Conservation (phyloP, 35 echinoderm and acorn worm species). For the Stichopus chloronotus region DNA sequence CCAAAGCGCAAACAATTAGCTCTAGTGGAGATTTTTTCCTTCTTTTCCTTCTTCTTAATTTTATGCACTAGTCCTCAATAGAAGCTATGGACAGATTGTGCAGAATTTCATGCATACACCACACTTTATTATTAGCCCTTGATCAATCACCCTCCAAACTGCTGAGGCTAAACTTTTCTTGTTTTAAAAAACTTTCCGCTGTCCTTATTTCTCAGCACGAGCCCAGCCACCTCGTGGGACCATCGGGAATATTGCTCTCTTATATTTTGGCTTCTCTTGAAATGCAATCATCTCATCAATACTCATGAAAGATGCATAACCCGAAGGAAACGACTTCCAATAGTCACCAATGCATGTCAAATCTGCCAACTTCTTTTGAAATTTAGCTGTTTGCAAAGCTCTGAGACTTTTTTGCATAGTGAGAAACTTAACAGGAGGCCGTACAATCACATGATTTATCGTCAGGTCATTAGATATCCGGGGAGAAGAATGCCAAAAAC, state of each 20-base stretch:
- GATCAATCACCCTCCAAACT: conserved; percentile 5
- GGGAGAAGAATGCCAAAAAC: neutral
- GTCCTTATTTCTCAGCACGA: neutral
- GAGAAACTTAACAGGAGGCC: neutral
- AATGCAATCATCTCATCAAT: conserved; percentile 63
- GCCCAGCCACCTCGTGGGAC: neutral
- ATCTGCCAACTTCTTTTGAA: conserved; percentile 12
- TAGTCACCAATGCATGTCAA: conserved; percentile 27
- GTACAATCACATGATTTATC: conserved; percentile 16
- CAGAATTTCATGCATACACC: conserved; percentile 6
- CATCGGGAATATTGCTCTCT: conserved; percentile 17
- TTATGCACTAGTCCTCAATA: too few relatives aligned
- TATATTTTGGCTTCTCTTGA: conserved; percentile 16
- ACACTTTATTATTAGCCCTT: neutral
- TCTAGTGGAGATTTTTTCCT: too few relatives aligned
- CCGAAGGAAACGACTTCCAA: conserved; percentile 29
- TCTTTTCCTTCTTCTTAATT: too few relatives aligned
- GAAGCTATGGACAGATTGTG: too few relatives aligned
- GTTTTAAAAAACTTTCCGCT: neutral
- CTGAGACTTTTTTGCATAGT: neutral
- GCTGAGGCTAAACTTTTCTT: conserved; percentile 8
- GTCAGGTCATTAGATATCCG: conserved; percentile 14
- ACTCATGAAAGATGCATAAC: conserved; percentile 60
- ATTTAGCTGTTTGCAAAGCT: neutral
- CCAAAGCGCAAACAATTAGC: too few relatives aligned